phyloP scores from a whole-genome alignment of 2,888 invertebrate genomes.

The Eilema sororculum region DNA sequence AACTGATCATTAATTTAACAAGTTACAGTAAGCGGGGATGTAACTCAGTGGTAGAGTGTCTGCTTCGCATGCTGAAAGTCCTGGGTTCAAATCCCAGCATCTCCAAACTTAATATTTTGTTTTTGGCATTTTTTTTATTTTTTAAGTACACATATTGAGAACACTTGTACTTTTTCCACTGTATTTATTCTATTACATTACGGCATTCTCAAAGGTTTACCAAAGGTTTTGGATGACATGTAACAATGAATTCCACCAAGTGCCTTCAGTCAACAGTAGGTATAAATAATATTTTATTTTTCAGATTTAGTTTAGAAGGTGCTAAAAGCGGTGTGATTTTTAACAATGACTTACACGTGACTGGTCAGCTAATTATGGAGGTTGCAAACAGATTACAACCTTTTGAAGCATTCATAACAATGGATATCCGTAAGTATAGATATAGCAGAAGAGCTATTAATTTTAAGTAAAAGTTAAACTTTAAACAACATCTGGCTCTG shows the following conservation, averaged over 20 bases:
- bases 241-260: too few species aligned
- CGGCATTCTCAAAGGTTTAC: too few species aligned
- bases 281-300: constrained; percentile 47
- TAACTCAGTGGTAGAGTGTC: constrained; percentile 88
- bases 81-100: constrained; percentile 89
- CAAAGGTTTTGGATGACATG: too few species aligned
- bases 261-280: too few species aligned
- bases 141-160: too few species aligned
- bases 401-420: constrained; percentile 67
- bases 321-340: constrained; percentile 72
- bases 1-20: background rate
- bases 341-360: constrained; percentile 73
- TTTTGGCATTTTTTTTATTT: too few species aligned
- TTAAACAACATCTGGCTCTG: too few species aligned
- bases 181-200: too few species aligned
- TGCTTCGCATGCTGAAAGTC: constrained; percentile 90
- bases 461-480: too few species aligned
- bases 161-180: too few species aligned
- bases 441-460: background rate
- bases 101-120: constrained; percentile 72
- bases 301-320: constrained; percentile 69
- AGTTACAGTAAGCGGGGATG: constrained; percentile 72
- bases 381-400: constrained; percentile 65
- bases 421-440: constrained; percentile 77
- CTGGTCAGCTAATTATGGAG: constrained; percentile 72